phyloP scores from a whole-genome alignment of 2,113 vertebrate genomes.

The Hoplias malabaricus region DNA sequence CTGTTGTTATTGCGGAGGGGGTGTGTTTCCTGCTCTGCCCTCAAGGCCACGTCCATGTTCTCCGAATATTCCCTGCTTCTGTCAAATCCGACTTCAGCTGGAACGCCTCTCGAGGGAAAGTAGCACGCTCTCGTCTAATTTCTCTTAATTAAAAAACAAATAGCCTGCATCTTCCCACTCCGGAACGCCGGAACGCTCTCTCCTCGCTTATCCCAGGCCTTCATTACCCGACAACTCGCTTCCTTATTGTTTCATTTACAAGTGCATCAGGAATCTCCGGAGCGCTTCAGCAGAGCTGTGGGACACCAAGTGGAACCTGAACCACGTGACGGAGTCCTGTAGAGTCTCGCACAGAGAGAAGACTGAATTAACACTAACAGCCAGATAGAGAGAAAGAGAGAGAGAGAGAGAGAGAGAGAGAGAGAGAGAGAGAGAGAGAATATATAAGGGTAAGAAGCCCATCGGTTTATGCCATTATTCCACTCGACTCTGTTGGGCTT shows the following conservation, averaged over 20 bases:
- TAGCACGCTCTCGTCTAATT: conserved; percentile 52
- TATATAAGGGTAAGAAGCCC: too few species aligned
- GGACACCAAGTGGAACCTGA: conserved; percentile 18
- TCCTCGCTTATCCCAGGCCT: conserved; percentile 56
- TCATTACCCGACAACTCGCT: conserved; percentile 61
- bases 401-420: too few species aligned
- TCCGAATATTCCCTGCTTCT: conserved; percentile 5
- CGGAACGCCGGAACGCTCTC: conserved; percentile 57
- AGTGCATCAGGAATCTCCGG: conserved; percentile 29
- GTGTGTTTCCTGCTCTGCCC: background rate
- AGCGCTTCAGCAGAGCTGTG: conserved; percentile 44
- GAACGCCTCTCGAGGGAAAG: conserved; percentile 41
- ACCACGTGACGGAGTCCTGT: conserved; percentile 2
- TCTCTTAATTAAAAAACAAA: conserved; percentile 64
- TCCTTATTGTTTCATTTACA: conserved; percentile 61
- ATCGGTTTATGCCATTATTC: too few species aligned
- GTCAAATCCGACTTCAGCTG: conserved; percentile 28
- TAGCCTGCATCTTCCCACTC: conserved; percentile 31
- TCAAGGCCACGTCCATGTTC: background rate
- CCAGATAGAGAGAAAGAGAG: too few species aligned
- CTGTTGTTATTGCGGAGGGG: background rate
- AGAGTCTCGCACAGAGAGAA: background rate
- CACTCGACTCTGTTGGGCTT: too few species aligned
- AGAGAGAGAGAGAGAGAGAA: too few species aligned
- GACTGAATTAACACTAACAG: background rate